phyloP scores from a whole-genome alignment of 2,797 vertebrate genomes.

The Pseudochirops corinnae region DNA sequence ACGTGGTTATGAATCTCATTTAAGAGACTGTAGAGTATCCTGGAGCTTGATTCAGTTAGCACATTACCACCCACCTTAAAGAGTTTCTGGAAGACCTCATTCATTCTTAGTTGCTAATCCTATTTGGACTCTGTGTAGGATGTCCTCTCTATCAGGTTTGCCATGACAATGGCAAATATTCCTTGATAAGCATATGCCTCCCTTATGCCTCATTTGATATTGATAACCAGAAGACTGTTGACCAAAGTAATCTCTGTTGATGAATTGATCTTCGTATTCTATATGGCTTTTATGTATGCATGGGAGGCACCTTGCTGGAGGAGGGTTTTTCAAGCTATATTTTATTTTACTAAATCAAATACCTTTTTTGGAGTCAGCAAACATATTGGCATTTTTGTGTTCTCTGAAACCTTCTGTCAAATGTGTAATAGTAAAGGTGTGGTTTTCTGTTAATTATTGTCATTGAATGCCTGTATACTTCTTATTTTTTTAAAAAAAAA shows the following conservation, averaged over 20 bases:
- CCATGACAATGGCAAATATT: not conserved
- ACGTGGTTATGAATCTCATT: not conserved
- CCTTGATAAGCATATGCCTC: not conserved
- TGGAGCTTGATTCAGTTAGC: not conserved
- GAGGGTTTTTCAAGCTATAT: not conserved
- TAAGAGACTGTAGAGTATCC: not conserved
- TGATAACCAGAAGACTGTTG: not conserved
- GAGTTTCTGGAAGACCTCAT: not conserved
- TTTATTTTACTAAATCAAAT: not conserved
- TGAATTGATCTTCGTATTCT: not conserved
- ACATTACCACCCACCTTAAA: not conserved
- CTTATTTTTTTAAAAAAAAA: not conserved
- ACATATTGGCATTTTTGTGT: not conserved
- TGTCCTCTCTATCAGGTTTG: not conserved
- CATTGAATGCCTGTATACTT: not conserved
- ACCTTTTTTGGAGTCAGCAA: not conserved
- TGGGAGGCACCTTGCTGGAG: not conserved
- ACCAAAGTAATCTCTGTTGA: not conserved
- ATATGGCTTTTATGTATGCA: not conserved
- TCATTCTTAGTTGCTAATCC: slow-evolving; percentile 2
- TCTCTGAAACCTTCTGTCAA: not conserved
- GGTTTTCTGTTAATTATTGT: not conserved
- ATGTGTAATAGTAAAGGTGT: not conserved
- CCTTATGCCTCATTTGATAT: not conserved
- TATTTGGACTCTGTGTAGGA: not conserved